Conservation (phyloP, 2,113 vertebrate genomes). For the Sebastes schlegelii region DNA sequence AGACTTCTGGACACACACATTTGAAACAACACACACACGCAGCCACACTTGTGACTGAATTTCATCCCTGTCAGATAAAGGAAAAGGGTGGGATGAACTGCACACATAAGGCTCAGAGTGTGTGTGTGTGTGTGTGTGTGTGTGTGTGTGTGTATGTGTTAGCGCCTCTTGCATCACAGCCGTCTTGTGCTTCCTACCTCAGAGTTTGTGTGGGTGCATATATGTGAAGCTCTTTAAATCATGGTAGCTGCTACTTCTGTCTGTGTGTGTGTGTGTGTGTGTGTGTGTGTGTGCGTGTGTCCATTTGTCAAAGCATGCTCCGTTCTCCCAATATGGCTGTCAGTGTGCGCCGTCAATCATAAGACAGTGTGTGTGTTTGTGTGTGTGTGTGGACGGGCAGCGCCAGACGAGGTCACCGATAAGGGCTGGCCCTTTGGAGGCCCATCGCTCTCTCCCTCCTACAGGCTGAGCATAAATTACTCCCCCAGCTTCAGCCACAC, state of each 20-base stretch:
- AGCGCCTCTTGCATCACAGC: slow-evolving; percentile 20
- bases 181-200: slow-evolving; percentile 18
- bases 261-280: not conserved
- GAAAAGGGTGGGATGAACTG: slow-evolving; percentile 42
- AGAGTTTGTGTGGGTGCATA: slow-evolving; percentile 60
- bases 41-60: slow-evolving; percentile 30
- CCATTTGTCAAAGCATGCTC: slow-evolving; percentile 71
- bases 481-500: slow-evolving; percentile 50
- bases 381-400: slow-evolving; percentile 33
- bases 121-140: not conserved
- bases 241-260: slow-evolving; percentile 50
- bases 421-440: slow-evolving; percentile 70
- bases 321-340: slow-evolving; percentile 67
- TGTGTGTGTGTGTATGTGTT: slow-evolving; percentile 26
- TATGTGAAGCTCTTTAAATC: slow-evolving; percentile 66
- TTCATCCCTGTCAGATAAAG: slow-evolving; percentile 60
- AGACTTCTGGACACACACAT: slow-evolving; percentile 1
- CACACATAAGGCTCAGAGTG: slow-evolving; percentile 34
- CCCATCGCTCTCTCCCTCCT: slow-evolving; percentile 73
- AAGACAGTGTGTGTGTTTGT: slow-evolving; percentile 21
- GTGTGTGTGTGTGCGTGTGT: slow-evolving; percentile 24
- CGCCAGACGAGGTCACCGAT: slow-evolving; percentile 76
- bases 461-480: slow-evolving; percentile 76
- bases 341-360: slow-evolving; percentile 75
- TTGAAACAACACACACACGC: slow-evolving; percentile 10